These are phyloP conservation scores for Lagria hirta DNA, from an alignment of 2,888 invertebrate genomes.

Conservation along the genomic window DNA sequence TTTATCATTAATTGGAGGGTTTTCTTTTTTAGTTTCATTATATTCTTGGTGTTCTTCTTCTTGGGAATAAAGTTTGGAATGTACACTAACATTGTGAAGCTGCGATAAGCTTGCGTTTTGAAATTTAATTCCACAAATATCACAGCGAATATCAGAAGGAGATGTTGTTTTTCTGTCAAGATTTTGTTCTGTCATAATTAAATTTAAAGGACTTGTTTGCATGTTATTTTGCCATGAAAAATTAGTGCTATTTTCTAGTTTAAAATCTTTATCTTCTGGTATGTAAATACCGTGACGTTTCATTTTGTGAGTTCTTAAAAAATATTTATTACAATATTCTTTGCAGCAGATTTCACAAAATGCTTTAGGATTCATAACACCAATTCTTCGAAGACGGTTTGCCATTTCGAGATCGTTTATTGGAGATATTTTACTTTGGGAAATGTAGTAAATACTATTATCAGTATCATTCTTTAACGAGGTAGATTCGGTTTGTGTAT, in stretches of 20 bases:
- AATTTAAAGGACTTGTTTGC: constrained; percentile 76
- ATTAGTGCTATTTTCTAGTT: constrained; percentile 50
- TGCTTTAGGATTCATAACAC: constrained; percentile 84
- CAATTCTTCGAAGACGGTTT: constrained; percentile 74
- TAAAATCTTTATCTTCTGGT: constrained; percentile 58
- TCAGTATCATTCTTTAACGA: constrained; percentile 50
- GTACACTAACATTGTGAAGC: constrained; percentile 51
- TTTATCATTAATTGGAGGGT: constrained; percentile 36
- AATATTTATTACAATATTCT: constrained; percentile 92
- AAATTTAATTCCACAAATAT: constrained; percentile 57
- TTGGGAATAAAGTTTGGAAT: constrained; percentile 40
- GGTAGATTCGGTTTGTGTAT: constrained; percentile 49
- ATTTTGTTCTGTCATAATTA: constrained; percentile 71
- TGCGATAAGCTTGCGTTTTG: constrained; percentile 55
- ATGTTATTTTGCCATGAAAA: constrained; percentile 51
- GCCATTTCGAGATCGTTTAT: constrained; percentile 67
- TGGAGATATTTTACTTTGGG: constrained; percentile 48
- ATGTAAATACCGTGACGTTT: constrained; percentile 85
- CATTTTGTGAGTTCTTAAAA: constrained; percentile 87
- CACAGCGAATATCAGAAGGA: constrained; percentile 57
- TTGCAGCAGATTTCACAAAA: constrained; percentile 92
- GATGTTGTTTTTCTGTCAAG: constrained; percentile 56
- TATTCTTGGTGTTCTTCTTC: constrained; percentile 39
- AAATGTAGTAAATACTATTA: constrained; percentile 44
- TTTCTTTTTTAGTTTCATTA: constrained; percentile 37